These are phyloP conservation scores for Lipotes vexillifer DNA, from an alignment of 2,113 vertebrate species.

Conservation along the genomic window DNA sequence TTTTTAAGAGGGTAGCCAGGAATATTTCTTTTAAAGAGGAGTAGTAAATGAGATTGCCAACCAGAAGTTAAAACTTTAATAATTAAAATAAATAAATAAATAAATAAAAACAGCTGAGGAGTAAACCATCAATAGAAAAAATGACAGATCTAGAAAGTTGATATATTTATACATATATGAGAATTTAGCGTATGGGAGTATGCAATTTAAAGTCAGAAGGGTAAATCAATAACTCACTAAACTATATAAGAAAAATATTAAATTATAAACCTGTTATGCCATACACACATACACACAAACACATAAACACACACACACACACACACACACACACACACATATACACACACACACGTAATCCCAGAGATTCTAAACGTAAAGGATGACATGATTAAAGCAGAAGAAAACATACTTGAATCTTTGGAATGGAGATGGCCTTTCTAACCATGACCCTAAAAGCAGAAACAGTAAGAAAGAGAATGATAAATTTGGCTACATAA, in stretches of 20 bases:
- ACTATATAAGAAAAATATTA: background rate
- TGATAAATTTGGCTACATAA: background rate
- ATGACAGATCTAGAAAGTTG: background rate
- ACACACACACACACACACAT: background rate
- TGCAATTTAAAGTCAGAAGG: slow-evolving; percentile 2
- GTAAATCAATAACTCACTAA: slow-evolving; percentile 8
- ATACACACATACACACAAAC: background rate
- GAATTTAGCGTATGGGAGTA: background rate
- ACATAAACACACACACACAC: background rate
- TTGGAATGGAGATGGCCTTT: background rate
- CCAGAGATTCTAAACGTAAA: slow-evolving; percentile 2
- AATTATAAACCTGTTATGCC: background rate
- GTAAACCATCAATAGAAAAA: background rate
- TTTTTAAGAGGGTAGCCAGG: background rate
- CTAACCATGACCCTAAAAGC: background rate
- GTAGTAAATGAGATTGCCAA: background rate
- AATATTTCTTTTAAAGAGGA: background rate
- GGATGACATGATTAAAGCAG: background rate
- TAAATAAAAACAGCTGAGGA: background rate
- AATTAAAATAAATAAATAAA: background rate
- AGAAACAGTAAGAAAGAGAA: slow-evolving; percentile 32
- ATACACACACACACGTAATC: background rate
- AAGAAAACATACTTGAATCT: slow-evolving; percentile 12
- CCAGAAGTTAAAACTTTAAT: slow-evolving; percentile 31
- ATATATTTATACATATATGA: background rate